phyloP scores from a whole-genome alignment of 2,888 invertebrate genomes.

The Polydrusus pterygomalis region DNA sequence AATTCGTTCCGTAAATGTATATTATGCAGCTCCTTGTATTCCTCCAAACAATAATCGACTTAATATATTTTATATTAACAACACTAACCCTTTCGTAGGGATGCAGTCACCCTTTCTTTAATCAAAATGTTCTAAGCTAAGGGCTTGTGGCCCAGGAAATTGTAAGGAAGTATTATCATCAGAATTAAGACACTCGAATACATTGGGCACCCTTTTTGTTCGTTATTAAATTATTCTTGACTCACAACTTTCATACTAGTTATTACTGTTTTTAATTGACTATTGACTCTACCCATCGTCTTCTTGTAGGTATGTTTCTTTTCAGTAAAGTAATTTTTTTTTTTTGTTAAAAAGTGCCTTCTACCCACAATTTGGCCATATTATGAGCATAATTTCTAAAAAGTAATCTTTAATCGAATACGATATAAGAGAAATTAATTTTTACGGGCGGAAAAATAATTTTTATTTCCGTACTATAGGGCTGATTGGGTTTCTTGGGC shows the following conservation, averaged over 20 bases:
- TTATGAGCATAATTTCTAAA: neutral
- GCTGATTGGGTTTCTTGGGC: constrained; percentile 68
- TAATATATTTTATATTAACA: constrained; percentile 26
- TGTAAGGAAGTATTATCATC: constrained; percentile 71
- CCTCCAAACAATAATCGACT: constrained; percentile 8
- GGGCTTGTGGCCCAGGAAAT: constrained; percentile 67
- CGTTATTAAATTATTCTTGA: constrained; percentile 67
- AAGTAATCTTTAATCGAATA: neutral
- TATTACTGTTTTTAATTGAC: constrained; percentile 16
- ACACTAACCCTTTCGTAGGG: constrained; percentile 50
- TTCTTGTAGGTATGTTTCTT: neutral
- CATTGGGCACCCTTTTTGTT: constrained; percentile 60
- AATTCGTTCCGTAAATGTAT: too few species aligned
- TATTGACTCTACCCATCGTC: too few species aligned
- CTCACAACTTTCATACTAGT: constrained; percentile 60
- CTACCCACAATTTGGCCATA: too few species aligned
- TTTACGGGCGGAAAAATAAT: constrained; percentile 51
- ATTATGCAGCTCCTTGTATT: neutral
- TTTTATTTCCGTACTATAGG: constrained; percentile 47
- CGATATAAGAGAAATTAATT: constrained; percentile 41
- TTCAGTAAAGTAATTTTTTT: too few species aligned
- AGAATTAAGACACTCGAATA: constrained; percentile 68
- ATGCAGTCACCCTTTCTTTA: constrained; percentile 61
- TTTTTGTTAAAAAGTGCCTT: too few species aligned
- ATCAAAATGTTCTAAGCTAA: constrained; percentile 60